These are phyloP conservation scores for Centrocercus urophasianus DNA, from an alignment of 2,113 vertebrate species.

Conservation along the genomic window DNA sequence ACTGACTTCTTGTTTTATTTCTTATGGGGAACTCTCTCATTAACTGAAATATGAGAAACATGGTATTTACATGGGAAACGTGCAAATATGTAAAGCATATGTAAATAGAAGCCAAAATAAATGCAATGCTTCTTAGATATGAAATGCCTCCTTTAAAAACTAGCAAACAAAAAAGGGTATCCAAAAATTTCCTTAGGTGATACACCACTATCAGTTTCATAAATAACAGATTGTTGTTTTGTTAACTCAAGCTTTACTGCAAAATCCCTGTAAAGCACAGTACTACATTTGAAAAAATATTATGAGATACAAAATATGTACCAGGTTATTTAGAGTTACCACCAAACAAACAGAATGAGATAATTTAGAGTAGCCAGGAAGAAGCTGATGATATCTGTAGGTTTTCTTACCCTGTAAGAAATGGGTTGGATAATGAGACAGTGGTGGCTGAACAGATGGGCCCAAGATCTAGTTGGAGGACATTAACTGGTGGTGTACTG, in stretches of 20 bases:
- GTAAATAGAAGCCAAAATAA: neutral
- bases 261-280: neutral
- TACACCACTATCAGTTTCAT: neutral
- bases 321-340: neutral
- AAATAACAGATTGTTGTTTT: neutral
- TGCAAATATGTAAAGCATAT: neutral
- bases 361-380: neutral
- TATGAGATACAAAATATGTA: neutral
- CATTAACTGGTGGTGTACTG: neutral
- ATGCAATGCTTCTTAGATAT: neutral
- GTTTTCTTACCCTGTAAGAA: neutral
- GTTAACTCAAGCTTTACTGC: neutral
- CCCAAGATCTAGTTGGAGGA: neutral
- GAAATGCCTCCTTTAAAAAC: neutral
- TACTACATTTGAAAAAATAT: neutral
- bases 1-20: neutral
- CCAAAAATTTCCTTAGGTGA: neutral
- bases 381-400: neutral
- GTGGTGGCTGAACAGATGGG: neutral
- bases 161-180: neutral
- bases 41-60: neutral
- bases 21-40: neutral
- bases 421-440: neutral
- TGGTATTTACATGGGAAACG: neutral
- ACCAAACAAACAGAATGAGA: neutral